phyloP scores from a whole-genome alignment of 2,113 vertebrate species.

The Pteruthius melanotis region DNA sequence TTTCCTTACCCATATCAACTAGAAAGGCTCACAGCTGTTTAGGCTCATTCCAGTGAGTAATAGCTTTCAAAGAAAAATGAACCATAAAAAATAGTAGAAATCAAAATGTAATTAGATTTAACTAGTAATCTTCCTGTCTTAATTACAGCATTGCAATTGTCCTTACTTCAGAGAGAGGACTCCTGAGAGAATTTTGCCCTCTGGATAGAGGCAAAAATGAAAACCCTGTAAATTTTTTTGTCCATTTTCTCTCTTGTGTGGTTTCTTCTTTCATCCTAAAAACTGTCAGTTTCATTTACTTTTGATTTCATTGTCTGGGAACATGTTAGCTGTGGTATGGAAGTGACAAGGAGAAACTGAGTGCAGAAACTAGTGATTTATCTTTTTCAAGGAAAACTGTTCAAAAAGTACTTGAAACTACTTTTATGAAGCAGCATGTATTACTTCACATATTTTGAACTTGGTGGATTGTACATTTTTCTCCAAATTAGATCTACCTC shows the following conservation, averaged over 20 bases:
- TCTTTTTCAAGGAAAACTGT: background rate
- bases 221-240: background rate
- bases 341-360: background rate
- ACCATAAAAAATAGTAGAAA: constrained; percentile 13
- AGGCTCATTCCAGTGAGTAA: background rate
- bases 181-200: background rate
- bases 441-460: background rate
- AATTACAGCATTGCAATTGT: background rate
- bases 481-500: background rate
- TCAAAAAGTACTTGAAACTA: background rate
- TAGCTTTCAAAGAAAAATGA: constrained; percentile 20
- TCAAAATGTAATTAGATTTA: constrained; percentile 8
- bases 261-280: background rate
- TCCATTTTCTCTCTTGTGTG: background rate
- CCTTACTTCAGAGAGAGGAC: background rate
- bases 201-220: background rate
- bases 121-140: background rate
- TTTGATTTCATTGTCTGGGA: background rate
- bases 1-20: background rate
- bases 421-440: background rate
- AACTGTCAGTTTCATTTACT: background rate
- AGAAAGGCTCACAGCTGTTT: constrained; percentile 17
- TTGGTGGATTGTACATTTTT: background rate
- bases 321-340: background rate
- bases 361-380: background rate